Base-by-base conservation (phyloP, 2,797 vertebrate genomes). In the Meda fulgida region DNA sequence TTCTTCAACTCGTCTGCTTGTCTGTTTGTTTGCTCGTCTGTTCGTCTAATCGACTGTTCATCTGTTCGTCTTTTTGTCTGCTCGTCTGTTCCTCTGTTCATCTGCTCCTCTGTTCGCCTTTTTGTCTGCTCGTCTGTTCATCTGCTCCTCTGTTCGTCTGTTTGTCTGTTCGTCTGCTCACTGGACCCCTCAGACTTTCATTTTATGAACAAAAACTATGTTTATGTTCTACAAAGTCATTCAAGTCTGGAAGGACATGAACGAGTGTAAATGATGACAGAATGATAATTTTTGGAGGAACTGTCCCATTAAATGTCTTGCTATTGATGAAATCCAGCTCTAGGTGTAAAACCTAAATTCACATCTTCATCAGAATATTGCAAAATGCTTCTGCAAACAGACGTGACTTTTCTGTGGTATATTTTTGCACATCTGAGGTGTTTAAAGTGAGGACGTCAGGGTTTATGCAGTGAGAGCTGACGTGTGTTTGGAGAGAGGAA, bases 361-460 rank as follows among this genome's bases (percentile, higher is more conserved):
- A 88, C 90, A 94, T 93, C 93, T 94, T 93, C 93, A 92, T 88
- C 65, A 90, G 91, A 93, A 93, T 94, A 94, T 93, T 91, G 85
- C 80, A 65, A 87, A 88, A 95, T 93, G 90, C 92, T 93, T 91
- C 91, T 89, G 91, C 26, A 29, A 89, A 92, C 86, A 85, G 89
- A 93, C 11, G 26, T 26, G 58, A 26, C 94, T 85, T 90, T 92
- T 93, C 63, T 71, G 46, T 69, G 60, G 70, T 36, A 34, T 90
- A 88, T 91, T 81, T 93, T 81, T 76, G 29, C 70, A 85, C 80
- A 75, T 82, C 23, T 76, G 69, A 77, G 63, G 63, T 83, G 89
- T 94, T 94, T 92, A 93, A 91, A 87, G 89, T 66, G 82, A 90
- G 88, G 73, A 38, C 78, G 85, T 83, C 80, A 90, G 84, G 88